These are phyloP conservation scores for Rhagoletis pomonella DNA, from an alignment of 1,140 invertebrate species.

Conservation along the genomic window DNA sequence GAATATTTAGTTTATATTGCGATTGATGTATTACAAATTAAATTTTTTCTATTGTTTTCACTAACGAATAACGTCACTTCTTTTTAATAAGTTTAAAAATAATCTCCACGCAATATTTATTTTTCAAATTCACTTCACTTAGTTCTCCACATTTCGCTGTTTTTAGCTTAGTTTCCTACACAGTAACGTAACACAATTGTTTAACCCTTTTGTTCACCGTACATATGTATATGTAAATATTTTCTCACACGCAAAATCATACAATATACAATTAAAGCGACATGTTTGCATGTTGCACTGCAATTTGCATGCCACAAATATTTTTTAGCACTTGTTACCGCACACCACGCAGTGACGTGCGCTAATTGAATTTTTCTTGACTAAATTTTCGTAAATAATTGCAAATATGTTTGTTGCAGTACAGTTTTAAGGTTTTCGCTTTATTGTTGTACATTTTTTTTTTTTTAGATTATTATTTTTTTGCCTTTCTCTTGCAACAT, in stretches of 20 bases:
- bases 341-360: slow-evolving; percentile 32
- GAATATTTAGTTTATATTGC: too few relatives aligned
- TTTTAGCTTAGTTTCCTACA: too few relatives aligned
- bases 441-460: neutral
- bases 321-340: slow-evolving; percentile 47
- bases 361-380: slow-evolving; percentile 45
- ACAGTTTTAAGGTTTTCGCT: neutral
- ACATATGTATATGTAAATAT: neutral
- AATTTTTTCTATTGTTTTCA: too few relatives aligned
- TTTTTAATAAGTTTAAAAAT: too few relatives aligned
- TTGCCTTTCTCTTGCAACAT: neutral
- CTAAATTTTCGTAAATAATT: slow-evolving; percentile 42
- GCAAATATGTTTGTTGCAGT: neutral
- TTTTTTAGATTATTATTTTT: neutral
- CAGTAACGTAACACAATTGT: too few relatives aligned
- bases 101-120: too few relatives aligned
- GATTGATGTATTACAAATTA: too few relatives aligned
- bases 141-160: too few relatives aligned
- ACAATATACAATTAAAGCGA: neutral
- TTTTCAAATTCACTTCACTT: too few relatives aligned
- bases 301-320: slow-evolving; percentile 47
- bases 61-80: too few relatives aligned
- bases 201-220: too few relatives aligned
- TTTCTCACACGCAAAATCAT: slow-evolving; percentile 5
- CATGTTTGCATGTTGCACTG: slow-evolving; percentile 36